Conservation (phyloP, 1,140 invertebrate species). For the Trichonephila inaurata region DNA sequence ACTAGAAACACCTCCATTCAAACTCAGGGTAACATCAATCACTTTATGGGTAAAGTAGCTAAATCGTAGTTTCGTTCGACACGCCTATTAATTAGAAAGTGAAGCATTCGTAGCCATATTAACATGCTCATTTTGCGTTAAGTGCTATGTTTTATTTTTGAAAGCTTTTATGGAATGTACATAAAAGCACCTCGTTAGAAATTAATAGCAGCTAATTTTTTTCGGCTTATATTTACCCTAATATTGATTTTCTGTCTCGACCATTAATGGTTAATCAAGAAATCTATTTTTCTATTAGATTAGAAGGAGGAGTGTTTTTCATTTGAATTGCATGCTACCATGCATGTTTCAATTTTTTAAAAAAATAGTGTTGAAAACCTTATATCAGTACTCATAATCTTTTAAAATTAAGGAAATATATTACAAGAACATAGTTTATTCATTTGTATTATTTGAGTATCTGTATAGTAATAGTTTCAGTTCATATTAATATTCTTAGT, state of each 20-base stretch:
- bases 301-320: no score
- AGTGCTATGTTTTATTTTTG: neutral
- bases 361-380: no score
- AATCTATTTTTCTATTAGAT: no score
- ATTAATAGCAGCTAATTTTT: neutral
- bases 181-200: neutral
- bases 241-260: neutral
- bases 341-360: no score
- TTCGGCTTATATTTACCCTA: neutral
- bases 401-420: no score
- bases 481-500: no score
- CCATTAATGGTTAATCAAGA: neutral
- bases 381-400: no score
- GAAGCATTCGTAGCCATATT: neutral
- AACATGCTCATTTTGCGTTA: neutral
- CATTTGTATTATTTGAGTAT: no score
- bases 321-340: no score
- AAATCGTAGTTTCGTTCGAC: conserved; percentile 26
- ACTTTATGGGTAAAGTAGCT: neutral
- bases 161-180: neutral
- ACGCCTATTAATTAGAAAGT: conserved; percentile 27
- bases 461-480: no score
- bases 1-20: neutral
- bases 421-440: no score
- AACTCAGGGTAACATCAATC: conserved; percentile 4